These are phyloP conservation scores for Oceanites oceanicus DNA, from an alignment of 2,113 vertebrate genomes.

Conservation along the genomic window DNA sequence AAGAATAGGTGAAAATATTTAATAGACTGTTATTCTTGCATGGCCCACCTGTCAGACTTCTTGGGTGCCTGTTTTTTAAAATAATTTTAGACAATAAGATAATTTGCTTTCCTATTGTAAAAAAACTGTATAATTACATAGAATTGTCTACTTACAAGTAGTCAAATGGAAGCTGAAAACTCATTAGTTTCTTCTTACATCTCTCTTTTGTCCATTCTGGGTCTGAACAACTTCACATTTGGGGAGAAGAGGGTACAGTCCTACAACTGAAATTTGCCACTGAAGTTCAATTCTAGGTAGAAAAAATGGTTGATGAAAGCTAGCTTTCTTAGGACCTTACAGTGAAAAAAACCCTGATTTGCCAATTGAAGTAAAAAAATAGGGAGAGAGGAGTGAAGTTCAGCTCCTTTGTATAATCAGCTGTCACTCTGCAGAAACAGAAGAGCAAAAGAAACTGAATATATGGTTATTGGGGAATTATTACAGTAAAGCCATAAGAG, in stretches of 20 bases:
- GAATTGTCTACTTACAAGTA: neutral
- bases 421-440: neutral
- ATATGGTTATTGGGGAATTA: neutral
- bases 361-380: neutral
- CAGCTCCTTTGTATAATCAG: neutral
- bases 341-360: neutral
- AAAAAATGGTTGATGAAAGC: neutral
- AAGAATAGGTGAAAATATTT: neutral
- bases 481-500: neutral
- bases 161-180: neutral
- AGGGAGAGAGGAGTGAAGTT: neutral
- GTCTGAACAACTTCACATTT: neutral
- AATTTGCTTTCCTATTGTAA: neutral
- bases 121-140: neutral
- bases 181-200: neutral
- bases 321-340: neutral
- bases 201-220: neutral
- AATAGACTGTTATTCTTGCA: neutral
- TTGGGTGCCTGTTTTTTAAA: neutral
- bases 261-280: neutral
- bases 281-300: neutral
- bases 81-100: neutral
- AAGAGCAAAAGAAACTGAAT: neutral
- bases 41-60: neutral
- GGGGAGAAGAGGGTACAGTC: neutral